Evolutionary conservation across 2,113 vertebrate species (phyloP).

Genomic region (Falco punctatus): DNA sequence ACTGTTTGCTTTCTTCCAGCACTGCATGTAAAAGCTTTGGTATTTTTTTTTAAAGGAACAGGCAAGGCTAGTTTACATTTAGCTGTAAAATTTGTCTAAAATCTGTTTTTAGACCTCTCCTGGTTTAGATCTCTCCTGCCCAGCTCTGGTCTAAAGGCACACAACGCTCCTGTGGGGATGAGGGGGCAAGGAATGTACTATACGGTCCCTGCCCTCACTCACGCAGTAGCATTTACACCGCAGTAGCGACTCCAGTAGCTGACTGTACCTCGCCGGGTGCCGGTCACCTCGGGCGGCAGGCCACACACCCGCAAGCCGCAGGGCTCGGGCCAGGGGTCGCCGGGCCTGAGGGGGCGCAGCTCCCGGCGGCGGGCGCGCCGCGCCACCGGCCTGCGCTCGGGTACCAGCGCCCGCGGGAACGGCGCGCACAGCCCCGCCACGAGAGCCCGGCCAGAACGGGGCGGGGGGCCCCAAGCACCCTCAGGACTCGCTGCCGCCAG

Average conservation of each 20-base stretch:
- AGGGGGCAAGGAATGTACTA: fast-evolving
- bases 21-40: neutral
- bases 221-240: fast-evolving
- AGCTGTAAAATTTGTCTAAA: fast-evolving
- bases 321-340: neutral
- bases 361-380: neutral
- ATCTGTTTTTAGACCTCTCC: too few species aligned
- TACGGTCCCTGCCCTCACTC: fast-evolving
- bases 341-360: too few species aligned
- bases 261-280: fast-evolving
- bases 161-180: fast-evolving
- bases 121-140: too few species aligned
- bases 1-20: neutral
- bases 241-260: fast-evolving
- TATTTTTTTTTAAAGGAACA: neutral
- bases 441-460: too few species aligned
- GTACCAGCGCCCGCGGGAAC: neutral
- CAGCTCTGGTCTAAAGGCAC: fast-evolving
- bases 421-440: neutral
- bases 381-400: neutral
- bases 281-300: neutral
- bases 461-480: too few species aligned
- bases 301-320: too few species aligned
- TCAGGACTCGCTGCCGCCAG: neutral
- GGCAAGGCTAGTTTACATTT: fast-evolving